Evolutionary conservation across 2,888 invertebrate genomes (phyloP).

Genomic region (Drosophila hawaiiensis): DNA sequence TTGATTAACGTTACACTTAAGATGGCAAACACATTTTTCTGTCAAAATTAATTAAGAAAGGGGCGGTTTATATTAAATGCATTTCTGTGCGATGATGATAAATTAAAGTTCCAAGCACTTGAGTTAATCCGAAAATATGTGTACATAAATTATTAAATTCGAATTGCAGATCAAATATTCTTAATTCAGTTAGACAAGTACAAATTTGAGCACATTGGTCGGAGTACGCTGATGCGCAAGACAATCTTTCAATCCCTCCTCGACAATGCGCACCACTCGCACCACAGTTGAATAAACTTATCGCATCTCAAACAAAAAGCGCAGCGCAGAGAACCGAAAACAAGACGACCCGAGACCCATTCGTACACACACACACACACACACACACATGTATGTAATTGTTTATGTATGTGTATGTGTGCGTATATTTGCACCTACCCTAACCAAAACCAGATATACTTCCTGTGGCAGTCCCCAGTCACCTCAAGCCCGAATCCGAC

Average conservation of each 20-base stretch:
- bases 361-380: conserved; percentile 7
- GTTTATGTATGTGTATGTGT: not conserved
- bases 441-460: conserved; percentile 32
- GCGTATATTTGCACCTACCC: not conserved
- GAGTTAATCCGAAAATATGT: conserved; percentile 5
- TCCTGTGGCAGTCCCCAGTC: conserved; percentile 48
- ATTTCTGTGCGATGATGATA: not conserved
- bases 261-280: conserved; percentile 40
- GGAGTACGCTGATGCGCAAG: conserved; percentile 24
- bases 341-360: conserved; percentile 22
- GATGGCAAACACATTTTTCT: not conserved
- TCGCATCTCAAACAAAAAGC: conserved; percentile 73
- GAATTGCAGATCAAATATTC: conserved; percentile 42
- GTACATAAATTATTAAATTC: conserved; percentile 38
- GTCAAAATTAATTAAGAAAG: not conserved
- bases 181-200: conserved; percentile 22
- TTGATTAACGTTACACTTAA: not conserved
- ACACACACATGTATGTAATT: not conserved
- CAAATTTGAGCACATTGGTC: conserved; percentile 30
- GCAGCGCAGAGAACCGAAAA: conserved; percentile 38
- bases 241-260: conserved; percentile 63
- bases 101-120: conserved; percentile 3
- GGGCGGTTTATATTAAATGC: not conserved
- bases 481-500: conserved; percentile 42
- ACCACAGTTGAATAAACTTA: conserved; percentile 18